Conservation (phyloP, 2,113 vertebrate species). For the Semnornis frantzii region DNA sequence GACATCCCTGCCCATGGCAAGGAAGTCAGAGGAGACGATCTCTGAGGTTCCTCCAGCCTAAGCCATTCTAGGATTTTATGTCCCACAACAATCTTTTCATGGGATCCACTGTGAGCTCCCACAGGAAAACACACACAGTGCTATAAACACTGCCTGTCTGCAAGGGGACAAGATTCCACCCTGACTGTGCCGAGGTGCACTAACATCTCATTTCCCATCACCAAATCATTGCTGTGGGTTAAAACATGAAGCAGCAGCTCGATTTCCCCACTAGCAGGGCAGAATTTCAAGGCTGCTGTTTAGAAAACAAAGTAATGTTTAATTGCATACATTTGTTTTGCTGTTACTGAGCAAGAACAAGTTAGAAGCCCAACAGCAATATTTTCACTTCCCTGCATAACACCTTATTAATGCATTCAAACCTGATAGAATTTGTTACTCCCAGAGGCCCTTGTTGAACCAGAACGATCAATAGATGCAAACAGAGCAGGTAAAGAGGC, state of each 20-base stretch:
- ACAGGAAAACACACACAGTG: not conserved
- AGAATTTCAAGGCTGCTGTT: slow-evolving; percentile 28
- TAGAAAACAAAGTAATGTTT: slow-evolving; percentile 54
- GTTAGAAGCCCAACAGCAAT: slow-evolving; percentile 21
- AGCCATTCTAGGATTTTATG: not conserved
- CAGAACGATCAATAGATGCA: slow-evolving; percentile 24
- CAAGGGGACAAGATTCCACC: not conserved
- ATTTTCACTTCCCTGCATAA: not conserved
- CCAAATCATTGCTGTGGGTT: not conserved
- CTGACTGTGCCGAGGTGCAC: not conserved
- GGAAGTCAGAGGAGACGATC: too few relatives aligned
- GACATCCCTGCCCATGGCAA: too few relatives aligned
- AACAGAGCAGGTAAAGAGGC: slow-evolving; percentile 52
- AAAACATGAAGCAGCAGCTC: not conserved
- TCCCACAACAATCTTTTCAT: not conserved
- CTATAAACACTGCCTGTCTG: not conserved
- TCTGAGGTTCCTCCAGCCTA: too few relatives aligned
- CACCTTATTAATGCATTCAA: slow-evolving; percentile 39
- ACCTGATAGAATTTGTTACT: slow-evolving; percentile 24
- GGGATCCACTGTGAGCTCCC: not conserved
- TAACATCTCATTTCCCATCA: not conserved
- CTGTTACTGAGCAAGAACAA: slow-evolving; percentile 28
- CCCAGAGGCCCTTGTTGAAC: slow-evolving; percentile 23
- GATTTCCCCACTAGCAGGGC: not conserved
- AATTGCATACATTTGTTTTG: slow-evolving; percentile 53